phyloP scores from a whole-genome alignment of 2,113 vertebrate species.

The Tapirus terrestris region DNA sequence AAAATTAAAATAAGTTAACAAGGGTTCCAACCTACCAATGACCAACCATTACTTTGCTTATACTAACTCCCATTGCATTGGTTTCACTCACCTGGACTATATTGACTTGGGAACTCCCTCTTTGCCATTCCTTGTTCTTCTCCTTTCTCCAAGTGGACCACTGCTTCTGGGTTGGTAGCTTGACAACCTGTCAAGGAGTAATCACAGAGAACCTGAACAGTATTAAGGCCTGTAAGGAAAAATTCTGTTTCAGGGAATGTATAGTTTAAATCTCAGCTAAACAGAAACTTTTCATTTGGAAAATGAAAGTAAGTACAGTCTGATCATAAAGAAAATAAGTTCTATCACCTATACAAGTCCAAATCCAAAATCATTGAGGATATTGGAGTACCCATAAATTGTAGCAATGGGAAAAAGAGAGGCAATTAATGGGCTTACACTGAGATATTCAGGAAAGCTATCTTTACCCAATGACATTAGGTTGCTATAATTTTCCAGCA shows the following conservation, averaged over 20 bases:
- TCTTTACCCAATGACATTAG: constrained; percentile 44
- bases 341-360: not conserved
- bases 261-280: not conserved
- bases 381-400: not conserved
- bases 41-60: not conserved
- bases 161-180: not conserved
- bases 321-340: not conserved
- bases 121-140: not conserved
- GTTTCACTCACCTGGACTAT: not conserved
- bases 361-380: not conserved
- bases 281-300: not conserved
- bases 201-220: not conserved
- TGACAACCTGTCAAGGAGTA: not conserved
- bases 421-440: not conserved
- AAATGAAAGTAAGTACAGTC: not conserved
- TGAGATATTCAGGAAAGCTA: not conserved
- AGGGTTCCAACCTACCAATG: not conserved
- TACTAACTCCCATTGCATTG: not conserved
- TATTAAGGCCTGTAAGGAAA: not conserved
- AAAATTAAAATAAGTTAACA: not conserved
- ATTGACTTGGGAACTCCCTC: not conserved
- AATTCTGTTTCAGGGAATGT: not conserved
- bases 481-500: constrained; percentile 46
- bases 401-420: not conserved
- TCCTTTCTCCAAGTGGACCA: not conserved